Conservation (phyloP, 2,888 invertebrate species). For the Cynaeus angustus region DNA sequence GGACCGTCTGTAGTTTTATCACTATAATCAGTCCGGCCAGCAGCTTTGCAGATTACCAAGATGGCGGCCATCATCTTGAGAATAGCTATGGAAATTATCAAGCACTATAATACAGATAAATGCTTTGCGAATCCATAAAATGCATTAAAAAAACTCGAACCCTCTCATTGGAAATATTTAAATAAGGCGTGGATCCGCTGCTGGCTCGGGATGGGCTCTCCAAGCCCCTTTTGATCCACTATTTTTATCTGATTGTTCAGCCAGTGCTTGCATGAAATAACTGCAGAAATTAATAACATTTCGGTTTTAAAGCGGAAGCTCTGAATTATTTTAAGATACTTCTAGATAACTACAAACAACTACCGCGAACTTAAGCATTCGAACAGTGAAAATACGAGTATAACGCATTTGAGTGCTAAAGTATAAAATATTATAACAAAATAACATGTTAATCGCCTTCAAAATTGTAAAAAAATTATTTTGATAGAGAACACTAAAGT, state of each 20-base stretch:
- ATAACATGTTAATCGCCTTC: no score
- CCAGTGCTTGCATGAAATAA: not conserved
- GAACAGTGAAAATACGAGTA: no score
- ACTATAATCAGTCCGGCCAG: conserved; percentile 68
- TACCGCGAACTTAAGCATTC: no score
- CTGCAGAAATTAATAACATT: not conserved
- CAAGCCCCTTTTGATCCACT: conserved; percentile 53
- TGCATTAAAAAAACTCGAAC: conserved; percentile 66
- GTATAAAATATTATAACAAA: no score
- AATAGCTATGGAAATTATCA: conserved; percentile 67
- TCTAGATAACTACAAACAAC: no score
- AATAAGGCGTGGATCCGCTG: conserved; percentile 64
- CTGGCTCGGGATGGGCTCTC: conserved; percentile 58
- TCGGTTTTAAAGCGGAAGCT: not conserved
- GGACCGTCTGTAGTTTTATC: conserved; percentile 62
- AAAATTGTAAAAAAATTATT: no score
- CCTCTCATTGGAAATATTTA: conserved; percentile 69
- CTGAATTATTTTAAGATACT: not conserved
- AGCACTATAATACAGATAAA: conserved; percentile 70
- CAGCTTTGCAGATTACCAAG: conserved; percentile 62
- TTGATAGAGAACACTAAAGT: no score
- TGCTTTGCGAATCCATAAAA: conserved; percentile 70
- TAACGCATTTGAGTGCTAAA: no score
- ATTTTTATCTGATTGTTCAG: conserved; percentile 50
- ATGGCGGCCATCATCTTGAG: conserved; percentile 64